Base-by-base conservation (phyloP, 1,140 invertebrate genomes). In the Drosophila varians region DNA sequence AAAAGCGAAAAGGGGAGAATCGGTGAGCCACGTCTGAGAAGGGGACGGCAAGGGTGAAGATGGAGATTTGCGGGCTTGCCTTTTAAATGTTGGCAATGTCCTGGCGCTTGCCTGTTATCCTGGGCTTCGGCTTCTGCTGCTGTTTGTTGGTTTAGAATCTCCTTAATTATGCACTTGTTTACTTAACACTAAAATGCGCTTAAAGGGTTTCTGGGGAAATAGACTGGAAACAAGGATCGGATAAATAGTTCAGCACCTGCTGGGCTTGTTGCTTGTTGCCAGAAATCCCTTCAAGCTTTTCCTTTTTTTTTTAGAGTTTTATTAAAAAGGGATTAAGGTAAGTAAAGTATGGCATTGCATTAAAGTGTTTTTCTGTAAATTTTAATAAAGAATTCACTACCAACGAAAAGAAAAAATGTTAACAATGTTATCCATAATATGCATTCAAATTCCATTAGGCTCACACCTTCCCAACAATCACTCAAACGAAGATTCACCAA, bases 121-220 rank as follows among this genome's bases (percentile, higher is more conserved):
- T 53, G 34, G 48, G 36, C 14, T 38, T 12, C 36, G n/a, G 36
- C 12, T 38, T 38, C 14, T 40, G 58, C 23, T 46, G 19, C 49
- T 60, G 43, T 74, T 57, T 73, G 66, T 60, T 54, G 57, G 72
- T 23, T 60, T 69, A 55, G 55, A 62, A 72, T 47, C 56, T 36
- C 43, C 57, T 80, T 80, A 84, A 86, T 86, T 79, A 82, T 48
- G 66, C 57, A 56, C 66, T 79, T 68, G 64, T 75, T 72, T 75
- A 68, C 42, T 82, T 69, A 82, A 74, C 38, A 71, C 62, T 58
- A 45, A 58, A 74, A 77, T 57, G 43, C 53, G 75, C 56, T 75
- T 72, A 74, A 62, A 62, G 68, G 56, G 69, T 53, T 66, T 48
- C 47, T 53, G 49, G 56, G 69, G 69, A 72, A 72, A 74, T 74